These are phyloP conservation scores for Neosalanx taihuensis DNA, from an alignment of 2,797 vertebrate species.

Conservation along the genomic window DNA sequence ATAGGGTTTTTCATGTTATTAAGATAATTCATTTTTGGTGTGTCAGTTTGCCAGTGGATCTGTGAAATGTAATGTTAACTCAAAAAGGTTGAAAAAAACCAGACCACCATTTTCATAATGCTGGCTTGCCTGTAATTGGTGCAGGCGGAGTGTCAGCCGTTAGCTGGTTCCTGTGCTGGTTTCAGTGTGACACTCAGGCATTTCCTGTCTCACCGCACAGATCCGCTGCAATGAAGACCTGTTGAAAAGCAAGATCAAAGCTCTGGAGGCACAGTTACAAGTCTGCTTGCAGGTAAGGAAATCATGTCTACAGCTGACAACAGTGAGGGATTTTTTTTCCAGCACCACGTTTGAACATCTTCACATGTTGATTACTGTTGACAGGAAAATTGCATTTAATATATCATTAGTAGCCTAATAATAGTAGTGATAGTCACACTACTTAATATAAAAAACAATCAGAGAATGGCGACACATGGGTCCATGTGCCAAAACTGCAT, in stretches of 20 bases:
- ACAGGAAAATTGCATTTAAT: not conserved
- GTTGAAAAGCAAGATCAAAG: conserved; percentile 82
- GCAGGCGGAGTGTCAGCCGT: conserved; percentile 26
- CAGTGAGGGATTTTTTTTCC: not conserved
- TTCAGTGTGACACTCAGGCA: conserved; percentile 47
- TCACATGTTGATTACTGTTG: too few species aligned
- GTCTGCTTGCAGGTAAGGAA: conserved; percentile 85
- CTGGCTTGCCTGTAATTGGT: conserved; percentile 26
- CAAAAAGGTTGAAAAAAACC: not conserved
- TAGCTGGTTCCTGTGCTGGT: conserved; percentile 44
- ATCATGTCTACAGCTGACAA: conserved; percentile 7
- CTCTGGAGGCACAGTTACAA: conserved; percentile 88
- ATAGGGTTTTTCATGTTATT: not conserved
- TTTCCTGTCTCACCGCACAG: conserved; percentile 77
- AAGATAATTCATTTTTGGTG: not conserved
- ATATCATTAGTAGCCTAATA: not conserved
- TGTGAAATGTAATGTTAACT: not conserved
- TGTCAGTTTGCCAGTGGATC: not conserved
- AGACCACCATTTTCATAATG: conserved; percentile 20
- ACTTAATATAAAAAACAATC: too few species aligned
- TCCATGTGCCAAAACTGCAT: not conserved
- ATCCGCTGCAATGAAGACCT: conserved; percentile 87
- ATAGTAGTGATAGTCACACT: not conserved
- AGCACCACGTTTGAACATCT: not conserved
- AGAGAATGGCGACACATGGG: not conserved